Evolutionary conservation across 2,888 invertebrate species (phyloP).

Genomic region (Noctua pronuba): DNA sequence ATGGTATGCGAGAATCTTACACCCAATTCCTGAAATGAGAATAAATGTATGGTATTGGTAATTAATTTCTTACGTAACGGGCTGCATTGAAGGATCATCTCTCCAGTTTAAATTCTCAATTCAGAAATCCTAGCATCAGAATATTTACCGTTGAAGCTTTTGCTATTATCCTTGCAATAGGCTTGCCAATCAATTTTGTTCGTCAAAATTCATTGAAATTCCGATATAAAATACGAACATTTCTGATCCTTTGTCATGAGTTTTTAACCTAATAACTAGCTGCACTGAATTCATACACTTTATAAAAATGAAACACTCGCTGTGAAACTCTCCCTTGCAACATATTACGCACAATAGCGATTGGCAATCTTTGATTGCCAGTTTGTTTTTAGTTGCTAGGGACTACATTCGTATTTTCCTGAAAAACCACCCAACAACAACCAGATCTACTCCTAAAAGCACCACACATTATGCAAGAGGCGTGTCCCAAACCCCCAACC

Average conservation of each 20-base stretch:
- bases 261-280: background rate
- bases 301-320: background rate
- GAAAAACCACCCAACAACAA: background rate
- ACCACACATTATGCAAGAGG: slow-evolving; percentile 23
- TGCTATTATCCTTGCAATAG: background rate
- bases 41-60: too few relatives aligned
- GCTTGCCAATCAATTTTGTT: background rate
- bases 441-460: slow-evolving; percentile 8
- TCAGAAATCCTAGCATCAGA: background rate
- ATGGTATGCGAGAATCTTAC: background rate
- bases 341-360: background rate
- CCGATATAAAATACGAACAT: background rate
- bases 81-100: background rate
- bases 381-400: background rate
- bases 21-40: background rate
- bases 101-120: background rate
- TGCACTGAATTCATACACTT: background rate
- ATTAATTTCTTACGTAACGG: background rate
- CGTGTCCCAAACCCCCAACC: slow-evolving; percentile 2
- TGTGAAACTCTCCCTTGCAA: background rate
- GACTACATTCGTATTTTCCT: background rate
- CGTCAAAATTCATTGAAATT: background rate
- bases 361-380: background rate
- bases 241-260: background rate
- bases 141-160: too few relatives aligned